Percentiles rank a stretch among this genome's conserved stretches.
Evolutionary conservation across 2,113 vertebrate species (phyloP).

Genomic region (Heliornis fulica): DNA sequence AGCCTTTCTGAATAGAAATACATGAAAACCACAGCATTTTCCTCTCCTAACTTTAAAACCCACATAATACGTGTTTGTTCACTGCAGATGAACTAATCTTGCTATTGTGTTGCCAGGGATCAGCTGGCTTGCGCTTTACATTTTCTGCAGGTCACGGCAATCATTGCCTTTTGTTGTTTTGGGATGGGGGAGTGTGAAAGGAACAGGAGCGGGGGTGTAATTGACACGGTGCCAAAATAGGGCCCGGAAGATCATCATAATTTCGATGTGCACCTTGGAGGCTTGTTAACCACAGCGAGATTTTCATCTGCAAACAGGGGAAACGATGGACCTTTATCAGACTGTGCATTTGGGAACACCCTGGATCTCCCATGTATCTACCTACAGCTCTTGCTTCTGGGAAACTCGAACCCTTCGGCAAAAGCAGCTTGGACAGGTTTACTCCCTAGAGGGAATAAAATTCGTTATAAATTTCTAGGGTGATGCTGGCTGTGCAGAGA

Average conservation of each 20-base stretch:
- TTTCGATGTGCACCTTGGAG: fast-evolving
- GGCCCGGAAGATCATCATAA: neutral
- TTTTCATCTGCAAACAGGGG: neutral
- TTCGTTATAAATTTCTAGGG: neutral
- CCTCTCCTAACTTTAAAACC: slow-evolving; percentile 45
- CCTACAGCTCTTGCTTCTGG: neutral
- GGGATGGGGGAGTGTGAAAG: neutral
- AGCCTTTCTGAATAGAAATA: slow-evolving; percentile 14
- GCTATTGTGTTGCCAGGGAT: slow-evolving; percentile 42
- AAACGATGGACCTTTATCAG: neutral
- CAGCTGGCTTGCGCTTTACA: slow-evolving; percentile 48
- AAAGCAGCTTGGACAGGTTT: neutral
- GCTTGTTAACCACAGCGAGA: neutral
- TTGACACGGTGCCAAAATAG: neutral
- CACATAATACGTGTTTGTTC: slow-evolving; percentile 48
- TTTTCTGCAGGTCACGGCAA: slow-evolving; percentile 62
- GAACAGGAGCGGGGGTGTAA: neutral
- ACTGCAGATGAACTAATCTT: slow-evolving; percentile 36
- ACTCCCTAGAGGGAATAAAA: neutral
- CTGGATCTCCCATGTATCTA: neutral
- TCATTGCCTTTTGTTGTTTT: slow-evolving; percentile 24
- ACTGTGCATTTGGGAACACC: fast-evolving
- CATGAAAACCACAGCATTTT: slow-evolving; percentile 45
- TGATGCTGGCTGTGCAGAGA: neutral
- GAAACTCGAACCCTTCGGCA: neutral